Evolutionary conservation across 2,113 vertebrate genomes (phyloP), one percentile per base, ranked within the genome.

Genomic region (Ophiodon elongatus): DNA sequence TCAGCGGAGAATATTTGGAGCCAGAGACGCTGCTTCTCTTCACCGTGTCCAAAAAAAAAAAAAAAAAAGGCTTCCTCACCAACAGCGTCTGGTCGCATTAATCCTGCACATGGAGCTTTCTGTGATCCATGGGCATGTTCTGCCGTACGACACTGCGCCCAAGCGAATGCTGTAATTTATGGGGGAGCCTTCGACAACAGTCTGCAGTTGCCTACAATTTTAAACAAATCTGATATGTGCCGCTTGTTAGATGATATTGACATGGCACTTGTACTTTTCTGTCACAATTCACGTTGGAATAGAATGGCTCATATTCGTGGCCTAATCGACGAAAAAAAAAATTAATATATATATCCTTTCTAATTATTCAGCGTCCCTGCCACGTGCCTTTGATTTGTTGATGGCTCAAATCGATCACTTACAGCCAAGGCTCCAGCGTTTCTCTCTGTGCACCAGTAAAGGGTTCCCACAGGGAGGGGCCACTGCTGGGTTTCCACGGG

Each of bases 51-150:
- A 19, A 57, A n/a, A 52, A 3, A 27, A 14, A 74, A 14, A 74
- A 37, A 81, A 78, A 47, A 81, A 78, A 69, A 65, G 29, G 57
- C 29, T 41, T 14, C 65, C 70, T 62, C 50, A 56, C 43, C 59
- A 5, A 8, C 73, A 56, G 76, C 86, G 64, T 80, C 73, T 76
- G 62, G 19, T 21, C 8, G 35, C 59, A 35, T 52, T 67, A 71
- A 86, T 79, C 75, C 82, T 5, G 57, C 63, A 74, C 68, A 74
- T 14, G n/a, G 66, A 15, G 64, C 13, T 50, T 8, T 19, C 23
- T 45, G 27, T 79, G 62, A 79, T 74, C 73, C 39, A 27, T 13
- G 59, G 21, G 4, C 39, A 68, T 50, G 29, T 47, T 57, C 60
- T 45, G 25, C 10, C 67, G 6, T 33, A 60, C 64, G 9, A n/a